Conservation (phyloP, 2,797 vertebrate genomes). For the Halcyon leucocephala region DNA sequence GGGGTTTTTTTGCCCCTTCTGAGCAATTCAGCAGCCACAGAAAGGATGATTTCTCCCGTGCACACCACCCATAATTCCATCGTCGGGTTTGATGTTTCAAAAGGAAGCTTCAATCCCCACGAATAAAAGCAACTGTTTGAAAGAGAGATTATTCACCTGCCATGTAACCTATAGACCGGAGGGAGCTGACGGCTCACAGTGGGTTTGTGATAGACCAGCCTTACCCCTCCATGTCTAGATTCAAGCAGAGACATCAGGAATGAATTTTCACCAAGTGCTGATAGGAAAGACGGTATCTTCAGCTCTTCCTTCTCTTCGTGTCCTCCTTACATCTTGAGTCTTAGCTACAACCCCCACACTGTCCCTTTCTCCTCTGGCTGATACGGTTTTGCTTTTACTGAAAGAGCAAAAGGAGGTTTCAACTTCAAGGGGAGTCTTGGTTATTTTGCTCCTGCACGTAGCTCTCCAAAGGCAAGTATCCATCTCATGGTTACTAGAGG, state of each 20-base stretch:
- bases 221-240: neutral
- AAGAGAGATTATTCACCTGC: conserved; percentile 34
- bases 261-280: neutral
- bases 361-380: neutral
- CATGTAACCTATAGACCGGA: neutral
- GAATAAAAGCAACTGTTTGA: conserved; percentile 16
- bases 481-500: neutral
- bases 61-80: conserved; percentile 21
- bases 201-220: neutral
- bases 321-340: neutral
- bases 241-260: neutral
- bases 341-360: neutral
- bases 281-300: neutral
- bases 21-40: neutral
- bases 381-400: neutral
- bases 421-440: neutral
- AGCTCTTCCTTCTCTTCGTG: neutral
- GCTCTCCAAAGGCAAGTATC: neutral
- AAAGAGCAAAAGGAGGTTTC: neutral
- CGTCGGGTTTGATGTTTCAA: neutral
- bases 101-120: neutral
- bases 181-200: neutral
- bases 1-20: neutral
- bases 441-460: neutral
- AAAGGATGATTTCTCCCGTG: neutral